A percentile compares a stretch with the other conserved stretches of the same genome.
phyloP scores from a whole-genome alignment of 2,113 vertebrate species.

The Dolichotis patagonum region DNA sequence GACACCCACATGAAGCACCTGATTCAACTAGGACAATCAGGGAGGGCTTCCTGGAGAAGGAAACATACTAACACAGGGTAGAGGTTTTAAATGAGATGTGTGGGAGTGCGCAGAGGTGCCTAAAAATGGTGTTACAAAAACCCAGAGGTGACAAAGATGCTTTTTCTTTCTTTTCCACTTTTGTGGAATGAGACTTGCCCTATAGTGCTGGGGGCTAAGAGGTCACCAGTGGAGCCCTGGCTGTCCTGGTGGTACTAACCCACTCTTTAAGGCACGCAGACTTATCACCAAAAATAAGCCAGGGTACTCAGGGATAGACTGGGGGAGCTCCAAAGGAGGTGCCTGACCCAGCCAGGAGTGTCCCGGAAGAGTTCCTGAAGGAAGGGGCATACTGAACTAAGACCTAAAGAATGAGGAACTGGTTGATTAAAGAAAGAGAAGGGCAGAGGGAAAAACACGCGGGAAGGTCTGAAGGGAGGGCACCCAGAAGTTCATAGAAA shows the following conservation, averaged over 20 bases:
- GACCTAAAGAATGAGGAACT: background rate
- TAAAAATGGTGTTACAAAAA: background rate
- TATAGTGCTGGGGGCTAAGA: background rate
- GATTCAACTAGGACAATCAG: background rate
- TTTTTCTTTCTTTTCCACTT: background rate
- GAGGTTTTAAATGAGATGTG: background rate
- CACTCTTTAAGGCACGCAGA: background rate
- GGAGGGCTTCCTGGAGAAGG: constrained; percentile 15
- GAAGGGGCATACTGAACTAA: background rate
- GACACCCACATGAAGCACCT: background rate
- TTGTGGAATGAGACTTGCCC: background rate
- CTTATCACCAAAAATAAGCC: background rate
- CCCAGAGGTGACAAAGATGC: background rate
- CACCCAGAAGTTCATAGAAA: background rate
- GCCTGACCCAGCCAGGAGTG: background rate
- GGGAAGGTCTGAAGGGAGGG: background rate
- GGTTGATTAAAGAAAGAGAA: background rate
- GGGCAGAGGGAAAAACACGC: background rate
- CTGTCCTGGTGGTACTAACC: background rate
- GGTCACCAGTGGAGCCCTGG: background rate
- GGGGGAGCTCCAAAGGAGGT: background rate
- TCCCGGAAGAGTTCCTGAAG: background rate
- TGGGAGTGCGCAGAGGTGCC: background rate
- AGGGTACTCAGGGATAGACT: background rate
- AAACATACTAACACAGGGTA: background rate